Evolutionary conservation across 2,797 vertebrate species (phyloP).

Genomic region (Alcedo atthis): DNA sequence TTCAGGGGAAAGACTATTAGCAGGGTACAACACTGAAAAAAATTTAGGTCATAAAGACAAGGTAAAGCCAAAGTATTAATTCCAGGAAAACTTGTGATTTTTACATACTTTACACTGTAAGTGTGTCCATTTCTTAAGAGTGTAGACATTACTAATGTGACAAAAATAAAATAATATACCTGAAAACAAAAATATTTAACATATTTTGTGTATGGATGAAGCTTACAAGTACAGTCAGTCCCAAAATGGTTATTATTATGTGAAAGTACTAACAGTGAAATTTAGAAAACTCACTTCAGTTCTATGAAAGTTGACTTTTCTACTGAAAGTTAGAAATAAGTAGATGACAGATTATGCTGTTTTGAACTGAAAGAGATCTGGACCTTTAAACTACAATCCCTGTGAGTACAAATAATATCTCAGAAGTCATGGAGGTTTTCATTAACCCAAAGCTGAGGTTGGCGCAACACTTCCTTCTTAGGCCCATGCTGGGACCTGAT

Average conservation of each 20-base stretch:
- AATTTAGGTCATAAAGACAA: background rate
- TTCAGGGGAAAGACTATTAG: background rate
- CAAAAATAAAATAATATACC: background rate
- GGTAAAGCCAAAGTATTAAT: background rate
- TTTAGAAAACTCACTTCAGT: background rate
- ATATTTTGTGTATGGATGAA: background rate
- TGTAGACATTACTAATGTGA: background rate
- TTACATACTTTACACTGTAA: background rate
- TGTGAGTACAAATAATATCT: background rate
- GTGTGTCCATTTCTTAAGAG: background rate
- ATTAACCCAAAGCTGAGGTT: background rate
- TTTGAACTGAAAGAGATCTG: background rate
- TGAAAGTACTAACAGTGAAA: background rate
- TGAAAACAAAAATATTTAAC: background rate
- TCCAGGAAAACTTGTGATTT: background rate
- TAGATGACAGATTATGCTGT: background rate
- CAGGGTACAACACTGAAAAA: background rate
- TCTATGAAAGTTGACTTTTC: background rate
- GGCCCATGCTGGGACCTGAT: background rate
- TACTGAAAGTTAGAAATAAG: background rate
- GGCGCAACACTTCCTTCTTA: background rate
- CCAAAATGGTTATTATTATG: background rate
- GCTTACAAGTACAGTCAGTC: background rate
- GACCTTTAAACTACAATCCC: background rate
- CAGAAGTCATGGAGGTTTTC: background rate